Percentiles rank a stretch among this genome's conserved stretches.
These are phyloP conservation scores for Chunga burmeisteri DNA, from an alignment of 2,113 vertebrate genomes.

Conservation along the genomic window DNA sequence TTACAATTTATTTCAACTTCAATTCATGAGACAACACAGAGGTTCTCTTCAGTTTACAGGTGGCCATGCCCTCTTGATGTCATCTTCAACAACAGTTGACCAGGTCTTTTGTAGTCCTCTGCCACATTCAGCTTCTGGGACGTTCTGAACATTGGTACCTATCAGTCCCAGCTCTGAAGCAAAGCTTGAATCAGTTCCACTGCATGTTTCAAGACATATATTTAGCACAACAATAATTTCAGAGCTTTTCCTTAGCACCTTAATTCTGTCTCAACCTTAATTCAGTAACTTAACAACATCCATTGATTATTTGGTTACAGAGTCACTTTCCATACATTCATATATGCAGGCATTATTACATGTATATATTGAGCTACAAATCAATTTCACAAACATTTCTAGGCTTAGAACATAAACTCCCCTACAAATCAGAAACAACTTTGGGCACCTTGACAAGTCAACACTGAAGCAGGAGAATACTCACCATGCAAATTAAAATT, in stretches of 20 bases:
- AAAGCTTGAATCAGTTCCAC: background rate
- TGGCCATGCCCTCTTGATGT: background rate
- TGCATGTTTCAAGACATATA: background rate
- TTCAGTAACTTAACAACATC: background rate
- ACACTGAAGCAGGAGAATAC: background rate
- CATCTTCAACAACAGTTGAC: background rate
- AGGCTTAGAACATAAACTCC: background rate
- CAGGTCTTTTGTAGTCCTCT: background rate
- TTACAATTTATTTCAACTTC: slow-evolving; percentile 41
- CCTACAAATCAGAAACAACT: background rate
- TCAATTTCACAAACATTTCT: background rate
- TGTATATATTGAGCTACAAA: background rate
- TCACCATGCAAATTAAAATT: background rate
- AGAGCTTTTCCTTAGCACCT: background rate
- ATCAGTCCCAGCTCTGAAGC: background rate
- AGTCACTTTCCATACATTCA: background rate
- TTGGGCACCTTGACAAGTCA: background rate
- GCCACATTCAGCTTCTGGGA: background rate
- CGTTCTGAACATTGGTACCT: background rate
- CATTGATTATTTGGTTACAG: background rate
- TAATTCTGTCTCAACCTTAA: background rate
- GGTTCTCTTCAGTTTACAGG: background rate
- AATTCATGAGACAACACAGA: background rate
- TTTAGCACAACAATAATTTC: background rate
- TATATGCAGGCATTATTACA: background rate